These are phyloP conservation scores for Uromys caudimaculatus DNA, from an alignment of 2,797 vertebrate species.

Conservation along the genomic window DNA sequence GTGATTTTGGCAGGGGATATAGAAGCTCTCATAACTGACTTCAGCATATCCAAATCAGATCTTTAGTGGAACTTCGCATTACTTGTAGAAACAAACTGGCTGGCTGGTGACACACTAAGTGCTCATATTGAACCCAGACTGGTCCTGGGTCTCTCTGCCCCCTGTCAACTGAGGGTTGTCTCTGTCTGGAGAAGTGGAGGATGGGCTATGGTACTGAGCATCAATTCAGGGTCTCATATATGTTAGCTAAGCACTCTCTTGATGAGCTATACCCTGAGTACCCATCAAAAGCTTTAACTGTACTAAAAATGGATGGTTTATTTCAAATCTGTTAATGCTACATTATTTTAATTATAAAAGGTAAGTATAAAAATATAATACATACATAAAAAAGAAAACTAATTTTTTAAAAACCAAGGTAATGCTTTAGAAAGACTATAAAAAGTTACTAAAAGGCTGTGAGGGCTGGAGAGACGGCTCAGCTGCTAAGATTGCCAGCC, in stretches of 20 bases:
- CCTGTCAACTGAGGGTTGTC: not conserved
- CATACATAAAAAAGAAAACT: constrained; percentile 43
- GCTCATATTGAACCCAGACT: not conserved
- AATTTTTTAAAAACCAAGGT: constrained; percentile 50
- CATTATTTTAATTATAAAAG: constrained; percentile 46
- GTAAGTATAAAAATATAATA: constrained; percentile 58
- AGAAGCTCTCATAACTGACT: constrained; percentile 8
- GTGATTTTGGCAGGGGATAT: not conserved
- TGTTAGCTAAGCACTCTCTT: not conserved
- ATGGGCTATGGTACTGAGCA: not conserved
- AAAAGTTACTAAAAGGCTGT: constrained; percentile 6
- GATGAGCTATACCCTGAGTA: not conserved
- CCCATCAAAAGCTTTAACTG: constrained; percentile 31
- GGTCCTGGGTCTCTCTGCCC: constrained; percentile 1
- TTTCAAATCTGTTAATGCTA: not conserved
- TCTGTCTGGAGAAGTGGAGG: not conserved
- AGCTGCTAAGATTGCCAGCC: not conserved
- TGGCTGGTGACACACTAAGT: not conserved
- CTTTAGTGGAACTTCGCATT: not conserved
- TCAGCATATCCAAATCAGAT: constrained; percentile 45
- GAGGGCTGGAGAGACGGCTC: not conserved
- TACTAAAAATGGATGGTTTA: constrained; percentile 27
- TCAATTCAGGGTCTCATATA: not conserved
- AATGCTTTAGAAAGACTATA: constrained; percentile 35
- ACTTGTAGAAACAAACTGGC: constrained; percentile 13